A percentile compares a stretch with the other conserved stretches of the same genome.
phyloP scores from a whole-genome alignment of 2,797 vertebrate species.

The Garrulus glandarius region DNA sequence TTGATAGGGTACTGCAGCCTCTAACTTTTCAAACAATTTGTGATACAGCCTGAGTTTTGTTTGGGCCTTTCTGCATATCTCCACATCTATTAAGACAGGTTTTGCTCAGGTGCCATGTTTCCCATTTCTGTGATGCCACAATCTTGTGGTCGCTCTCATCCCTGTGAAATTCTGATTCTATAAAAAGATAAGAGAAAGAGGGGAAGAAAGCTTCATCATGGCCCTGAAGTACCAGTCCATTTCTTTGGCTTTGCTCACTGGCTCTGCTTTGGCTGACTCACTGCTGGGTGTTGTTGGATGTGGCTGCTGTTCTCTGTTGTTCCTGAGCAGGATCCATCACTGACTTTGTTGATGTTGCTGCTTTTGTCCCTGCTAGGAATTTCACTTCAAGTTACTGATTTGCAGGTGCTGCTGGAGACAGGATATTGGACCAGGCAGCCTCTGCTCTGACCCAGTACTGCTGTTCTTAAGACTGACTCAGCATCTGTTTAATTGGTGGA shows the following conservation, averaged over 20 bases:
- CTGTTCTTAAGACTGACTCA: not conserved
- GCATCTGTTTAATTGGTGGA: not conserved
- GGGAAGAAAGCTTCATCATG: rapidly evolving
- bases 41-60: not conserved
- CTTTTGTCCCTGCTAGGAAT: not conserved
- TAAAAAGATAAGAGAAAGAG: not conserved
- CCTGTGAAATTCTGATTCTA: not conserved
- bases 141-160: not conserved
- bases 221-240: not conserved
- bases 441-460: not conserved
- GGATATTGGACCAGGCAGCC: not conserved
- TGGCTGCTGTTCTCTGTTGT: not conserved
- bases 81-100: rapidly evolving
- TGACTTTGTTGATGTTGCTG: not conserved
- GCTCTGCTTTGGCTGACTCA: not conserved
- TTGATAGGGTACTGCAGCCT: not conserved
- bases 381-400: not conserved
- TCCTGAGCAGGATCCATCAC: not conserved
- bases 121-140: not conserved
- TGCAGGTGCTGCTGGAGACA: not conserved
- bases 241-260: not conserved
- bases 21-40: not conserved
- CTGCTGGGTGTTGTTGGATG: not conserved
- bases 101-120: not conserved
- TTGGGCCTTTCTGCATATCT: not conserved